A percentile compares a stretch with the other conserved stretches of the same genome.
Conservation (phyloP, 2,797 vertebrate species). For the Lindbergichthys nudifrons region DNA sequence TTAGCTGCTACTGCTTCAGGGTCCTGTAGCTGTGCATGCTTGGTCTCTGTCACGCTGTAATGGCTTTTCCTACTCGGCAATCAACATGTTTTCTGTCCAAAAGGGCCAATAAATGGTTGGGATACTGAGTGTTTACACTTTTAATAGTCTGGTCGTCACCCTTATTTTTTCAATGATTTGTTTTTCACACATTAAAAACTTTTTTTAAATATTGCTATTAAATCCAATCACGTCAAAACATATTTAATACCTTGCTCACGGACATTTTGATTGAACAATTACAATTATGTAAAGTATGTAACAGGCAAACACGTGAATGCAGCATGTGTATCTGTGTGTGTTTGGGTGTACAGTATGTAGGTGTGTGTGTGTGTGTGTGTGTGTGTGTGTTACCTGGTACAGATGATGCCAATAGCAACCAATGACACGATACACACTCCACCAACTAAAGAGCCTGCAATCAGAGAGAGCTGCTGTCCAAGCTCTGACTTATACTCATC, state of each 20-base stretch:
- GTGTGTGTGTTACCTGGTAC: conserved; percentile 87
- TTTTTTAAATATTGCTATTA: not conserved
- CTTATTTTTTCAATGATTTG: not conserved
- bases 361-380: not conserved
- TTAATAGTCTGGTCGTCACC: not conserved
- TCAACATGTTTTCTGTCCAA: conserved; percentile 1
- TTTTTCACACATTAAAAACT: not conserved
- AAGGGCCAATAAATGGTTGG: not conserved
- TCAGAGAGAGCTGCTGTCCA: conserved; percentile 94
- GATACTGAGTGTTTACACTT: not conserved
- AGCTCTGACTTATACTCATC: conserved; percentile 96
- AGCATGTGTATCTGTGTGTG: not conserved
- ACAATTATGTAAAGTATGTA: not conserved
- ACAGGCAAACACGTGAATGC: not conserved
- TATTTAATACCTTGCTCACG: not conserved
- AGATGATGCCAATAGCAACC: conserved; percentile 93
- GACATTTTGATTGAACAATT: not conserved
- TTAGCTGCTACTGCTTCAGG: not conserved
- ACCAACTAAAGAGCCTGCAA: conserved; percentile 91
- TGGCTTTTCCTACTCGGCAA: not conserved
- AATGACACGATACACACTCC: conserved; percentile 94
- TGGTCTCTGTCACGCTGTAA: conserved; percentile 2
- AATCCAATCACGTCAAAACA: not conserved
- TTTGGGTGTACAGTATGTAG: not conserved
- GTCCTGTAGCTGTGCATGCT: not conserved